Evolutionary conservation across 2,888 invertebrate species (phyloP), one percentile per base, ranked within the genome.

Genomic region (Ophion ventricosus): DNA sequence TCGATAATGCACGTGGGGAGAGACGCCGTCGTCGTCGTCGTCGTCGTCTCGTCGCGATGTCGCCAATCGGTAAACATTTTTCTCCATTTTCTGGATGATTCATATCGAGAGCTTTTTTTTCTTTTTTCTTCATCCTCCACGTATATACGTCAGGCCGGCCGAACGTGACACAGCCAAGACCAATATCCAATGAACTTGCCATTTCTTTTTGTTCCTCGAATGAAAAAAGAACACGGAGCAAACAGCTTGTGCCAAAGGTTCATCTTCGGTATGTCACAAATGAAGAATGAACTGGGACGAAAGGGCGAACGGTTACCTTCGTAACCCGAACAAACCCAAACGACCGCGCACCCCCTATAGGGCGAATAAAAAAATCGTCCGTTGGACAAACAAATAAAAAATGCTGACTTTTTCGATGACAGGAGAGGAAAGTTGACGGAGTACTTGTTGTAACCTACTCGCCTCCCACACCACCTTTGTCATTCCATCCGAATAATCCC

Each of bases 1-100:
- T 85, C 86, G 85, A 87, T 86, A 86, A 66, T 35, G 79, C 85
- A 80, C 86, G 80, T 77, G 77, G 83, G 69, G 49, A 10, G 79
- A 76, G 67, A 82, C 56, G 73, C 76, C 40, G 76, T 67, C 61
- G 80, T 78, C 82, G n/a, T 81, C 73, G 79, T 83, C 78, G 70
- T n/a, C n/a, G n/a, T n/a, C 61, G 80, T 78, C 82, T 81, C 73
- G 79, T 83, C 78, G 70, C 69, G 54, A 72, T 77, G 85, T 79
- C 76, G 73, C 83, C 82, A 63, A 78, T 82, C 35, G 79, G 70
- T 82, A 77, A 84, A 84, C 80, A 82, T 67, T 76, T 63, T 67
- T 59, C 57, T n/a, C 40, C 25, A 23, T 76, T 49, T 61, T 61
- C 20, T 23, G 35, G 54, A 75, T 54, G 75, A 64, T 75, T 75